These are phyloP conservation scores for Amblyopsis hoosieri DNA, from an alignment of 2,797 vertebrate species.

Conservation along the genomic window DNA sequence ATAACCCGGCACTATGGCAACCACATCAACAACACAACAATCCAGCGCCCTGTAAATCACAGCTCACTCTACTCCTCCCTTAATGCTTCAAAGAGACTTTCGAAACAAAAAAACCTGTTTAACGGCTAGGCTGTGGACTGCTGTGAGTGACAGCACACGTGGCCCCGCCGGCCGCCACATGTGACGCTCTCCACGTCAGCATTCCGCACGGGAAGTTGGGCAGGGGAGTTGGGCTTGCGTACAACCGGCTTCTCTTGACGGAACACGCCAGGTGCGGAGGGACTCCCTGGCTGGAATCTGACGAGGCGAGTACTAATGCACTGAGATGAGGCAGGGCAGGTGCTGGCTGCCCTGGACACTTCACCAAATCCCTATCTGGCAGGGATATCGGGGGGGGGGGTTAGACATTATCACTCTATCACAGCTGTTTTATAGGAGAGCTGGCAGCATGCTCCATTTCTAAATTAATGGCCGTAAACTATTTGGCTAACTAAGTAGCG, in stretches of 20 bases:
- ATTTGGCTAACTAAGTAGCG: too few species aligned
- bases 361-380: constrained; percentile 43
- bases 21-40: constrained; percentile 1
- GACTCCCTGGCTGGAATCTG: constrained; percentile 41
- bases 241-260: constrained; percentile 21
- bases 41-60: constrained; percentile 18
- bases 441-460: constrained; percentile 21
- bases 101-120: too few species aligned
- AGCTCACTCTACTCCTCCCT: too few species aligned
- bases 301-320: constrained; percentile 60
- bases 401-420: constrained; percentile 41
- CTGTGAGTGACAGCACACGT: constrained; percentile 33
- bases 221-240: constrained; percentile 29
- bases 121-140: constrained; percentile 26
- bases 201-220: constrained; percentile 33
- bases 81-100: too few species aligned
- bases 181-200: constrained; percentile 45
- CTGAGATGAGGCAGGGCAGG: constrained; percentile 53
- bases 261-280: constrained; percentile 56
- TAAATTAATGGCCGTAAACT: constrained; percentile 8
- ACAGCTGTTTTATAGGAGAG: constrained; percentile 47
- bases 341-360: constrained; percentile 44
- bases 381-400: constrained; percentile 3
- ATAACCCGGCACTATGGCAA: constrained; percentile 29
- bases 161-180: constrained; percentile 43